Conservation (phyloP, 2,888 invertebrate genomes). For the Dendrolimus houi region DNA sequence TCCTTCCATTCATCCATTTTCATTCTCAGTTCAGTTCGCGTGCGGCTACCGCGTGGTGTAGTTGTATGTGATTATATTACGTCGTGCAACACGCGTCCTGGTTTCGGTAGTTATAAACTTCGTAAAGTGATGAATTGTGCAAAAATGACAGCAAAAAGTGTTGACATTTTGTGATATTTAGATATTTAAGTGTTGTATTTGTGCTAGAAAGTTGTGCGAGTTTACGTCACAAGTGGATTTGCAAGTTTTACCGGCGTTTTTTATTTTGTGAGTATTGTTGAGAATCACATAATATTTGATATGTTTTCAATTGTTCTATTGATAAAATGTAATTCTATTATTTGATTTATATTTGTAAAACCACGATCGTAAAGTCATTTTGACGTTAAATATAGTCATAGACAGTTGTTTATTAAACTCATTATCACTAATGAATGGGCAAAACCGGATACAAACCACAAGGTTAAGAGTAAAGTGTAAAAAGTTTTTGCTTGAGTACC, state of each 20-base stretch:
- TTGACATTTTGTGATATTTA: constrained; percentile 34
- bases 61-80: constrained; percentile 16
- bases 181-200: constrained; percentile 18
- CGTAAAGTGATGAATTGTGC: constrained; percentile 34
- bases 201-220: constrained; percentile 26
- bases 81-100: constrained; percentile 30
- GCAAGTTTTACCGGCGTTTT: constrained; percentile 33
- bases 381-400: neutral
- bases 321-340: too few relatives aligned
- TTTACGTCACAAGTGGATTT: constrained; percentile 41
- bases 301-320: too few relatives aligned
- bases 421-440: neutral
- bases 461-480: constrained; percentile 1
- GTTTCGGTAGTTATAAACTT: constrained; percentile 35
- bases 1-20: constrained; percentile 9
- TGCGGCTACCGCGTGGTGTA: constrained; percentile 29
- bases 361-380: neutral
- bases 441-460: neutral
- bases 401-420: neutral
- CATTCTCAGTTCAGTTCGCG: constrained; percentile 41
- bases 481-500: constrained; percentile 9
- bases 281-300: too few relatives aligned
- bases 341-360: too few relatives aligned
- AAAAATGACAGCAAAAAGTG: constrained; percentile 44
- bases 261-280: constrained; percentile 13